These are phyloP conservation scores for Scylla paramamosain DNA, from an alignment of 1,140 invertebrate genomes.

Conservation along the genomic window DNA sequence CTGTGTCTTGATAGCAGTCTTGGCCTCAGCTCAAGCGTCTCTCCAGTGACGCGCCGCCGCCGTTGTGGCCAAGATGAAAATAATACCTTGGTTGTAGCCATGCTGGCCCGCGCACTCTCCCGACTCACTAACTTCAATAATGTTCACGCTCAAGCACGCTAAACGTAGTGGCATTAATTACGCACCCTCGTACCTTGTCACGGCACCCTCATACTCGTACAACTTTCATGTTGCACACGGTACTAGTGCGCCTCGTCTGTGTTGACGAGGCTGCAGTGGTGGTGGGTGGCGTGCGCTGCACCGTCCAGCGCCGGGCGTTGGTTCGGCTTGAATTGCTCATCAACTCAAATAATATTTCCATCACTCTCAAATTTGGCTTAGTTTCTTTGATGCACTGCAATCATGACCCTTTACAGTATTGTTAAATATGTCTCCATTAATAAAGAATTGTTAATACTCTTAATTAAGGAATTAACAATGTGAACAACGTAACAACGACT, in stretches of 20 bases:
- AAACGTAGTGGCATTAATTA: background rate
- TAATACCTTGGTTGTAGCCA: background rate
- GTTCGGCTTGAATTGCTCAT: background rate
- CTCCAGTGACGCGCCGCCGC: background rate
- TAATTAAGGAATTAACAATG: background rate
- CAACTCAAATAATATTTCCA: background rate
- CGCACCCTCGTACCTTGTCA: background rate
- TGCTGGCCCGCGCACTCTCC: background rate
- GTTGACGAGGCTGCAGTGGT: background rate
- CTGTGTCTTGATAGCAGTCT: background rate
- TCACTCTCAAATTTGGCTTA: background rate
- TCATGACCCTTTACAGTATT: background rate
- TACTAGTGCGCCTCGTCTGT: background rate
- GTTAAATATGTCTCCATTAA: background rate
- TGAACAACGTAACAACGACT: background rate
- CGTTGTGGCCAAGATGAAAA: background rate
- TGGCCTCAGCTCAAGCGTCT: background rate
- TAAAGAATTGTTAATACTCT: background rate
- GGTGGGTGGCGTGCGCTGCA: background rate
- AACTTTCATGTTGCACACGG: slow-evolving; percentile 17
- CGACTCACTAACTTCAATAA: background rate
- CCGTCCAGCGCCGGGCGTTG: background rate
- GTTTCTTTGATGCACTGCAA: background rate
- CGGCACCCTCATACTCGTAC: background rate
- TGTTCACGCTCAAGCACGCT: background rate